phyloP scores from a whole-genome alignment of 2,888 invertebrate genomes.

The Temnothorax ravouxi region DNA sequence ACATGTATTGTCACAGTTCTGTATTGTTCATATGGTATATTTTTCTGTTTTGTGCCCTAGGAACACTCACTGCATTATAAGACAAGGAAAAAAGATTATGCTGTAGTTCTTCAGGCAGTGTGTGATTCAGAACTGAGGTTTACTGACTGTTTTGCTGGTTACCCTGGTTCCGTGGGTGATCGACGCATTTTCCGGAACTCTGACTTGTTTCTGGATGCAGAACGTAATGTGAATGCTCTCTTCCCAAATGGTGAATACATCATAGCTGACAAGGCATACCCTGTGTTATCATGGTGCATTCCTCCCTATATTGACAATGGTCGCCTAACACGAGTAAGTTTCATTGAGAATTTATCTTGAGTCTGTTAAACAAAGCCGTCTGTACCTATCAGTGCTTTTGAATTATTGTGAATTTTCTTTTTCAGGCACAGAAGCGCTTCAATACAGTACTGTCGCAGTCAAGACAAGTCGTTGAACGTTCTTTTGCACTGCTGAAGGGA shows the following conservation, averaged over 20 bases:
- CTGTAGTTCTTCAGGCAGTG: slow-evolving; percentile 49
- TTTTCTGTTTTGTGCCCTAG: neutral
- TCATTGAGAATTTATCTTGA: neutral
- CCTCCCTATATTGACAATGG: slow-evolving; percentile 69
- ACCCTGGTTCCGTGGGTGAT: slow-evolving; percentile 59
- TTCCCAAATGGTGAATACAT: slow-evolving; percentile 60
- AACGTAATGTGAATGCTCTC: slow-evolving; percentile 33
- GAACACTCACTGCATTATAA: neutral
- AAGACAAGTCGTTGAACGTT: slow-evolving; percentile 22
- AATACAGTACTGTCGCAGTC: neutral
- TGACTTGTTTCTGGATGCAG: slow-evolving; percentile 63
- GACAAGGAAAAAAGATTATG: slow-evolving; percentile 35
- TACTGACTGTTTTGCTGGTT: slow-evolving; percentile 51
- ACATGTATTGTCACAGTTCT: too few relatives aligned
- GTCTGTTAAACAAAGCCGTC: neutral
- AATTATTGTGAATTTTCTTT: neutral
- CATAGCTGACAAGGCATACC: slow-evolving; percentile 72
- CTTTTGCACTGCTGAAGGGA: slow-evolving; percentile 1
- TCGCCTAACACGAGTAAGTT: slow-evolving; percentile 48
- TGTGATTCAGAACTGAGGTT: slow-evolving; percentile 47
- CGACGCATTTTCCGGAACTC: slow-evolving; percentile 73
- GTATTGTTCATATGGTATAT: neutral
- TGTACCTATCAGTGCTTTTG: neutral
- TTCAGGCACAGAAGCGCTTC: slow-evolving; percentile 3
- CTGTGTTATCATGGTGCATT: slow-evolving; percentile 68